Percentiles rank a stretch among this genome's conserved stretches.
phyloP scores from a whole-genome alignment of 2,888 invertebrate genomes.

The Atethmia centrago region DNA sequence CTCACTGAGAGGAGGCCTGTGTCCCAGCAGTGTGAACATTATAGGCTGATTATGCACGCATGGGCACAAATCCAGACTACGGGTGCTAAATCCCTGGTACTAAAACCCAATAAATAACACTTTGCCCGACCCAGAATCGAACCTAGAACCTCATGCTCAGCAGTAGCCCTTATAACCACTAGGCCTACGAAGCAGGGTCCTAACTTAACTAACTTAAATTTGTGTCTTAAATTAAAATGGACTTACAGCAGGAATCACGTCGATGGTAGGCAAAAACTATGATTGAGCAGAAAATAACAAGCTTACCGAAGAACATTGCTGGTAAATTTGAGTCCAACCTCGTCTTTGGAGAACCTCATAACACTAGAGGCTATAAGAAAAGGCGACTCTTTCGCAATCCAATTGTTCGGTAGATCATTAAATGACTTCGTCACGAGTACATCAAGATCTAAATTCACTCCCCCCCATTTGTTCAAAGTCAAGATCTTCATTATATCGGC shows the following conservation, averaged over 20 bases:
- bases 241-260: background rate
- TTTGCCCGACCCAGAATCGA: too few species aligned
- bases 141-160: too few species aligned
- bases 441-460: constrained; percentile 64
- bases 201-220: background rate
- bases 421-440: constrained; percentile 51
- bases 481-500: constrained; percentile 63
- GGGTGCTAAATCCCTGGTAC: too few species aligned
- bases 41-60: too few species aligned
- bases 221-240: background rate
- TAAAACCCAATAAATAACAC: too few species aligned
- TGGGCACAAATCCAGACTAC: too few species aligned
- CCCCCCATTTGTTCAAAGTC: constrained; percentile 62
- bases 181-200: background rate
- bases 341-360: constrained; percentile 55
- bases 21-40: too few species aligned
- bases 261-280: background rate
- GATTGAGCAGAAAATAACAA: background rate
- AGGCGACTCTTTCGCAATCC: constrained; percentile 55
- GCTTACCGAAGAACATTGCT: constrained; percentile 42
- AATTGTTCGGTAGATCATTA: constrained; percentile 62
- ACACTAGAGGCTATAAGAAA: constrained; percentile 43
- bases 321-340: constrained; percentile 44
- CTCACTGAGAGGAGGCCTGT: too few species aligned
- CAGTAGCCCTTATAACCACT: too few species aligned